Evolutionary conservation across 2,888 invertebrate genomes (phyloP).

Genomic region (Laothoe populi): DNA sequence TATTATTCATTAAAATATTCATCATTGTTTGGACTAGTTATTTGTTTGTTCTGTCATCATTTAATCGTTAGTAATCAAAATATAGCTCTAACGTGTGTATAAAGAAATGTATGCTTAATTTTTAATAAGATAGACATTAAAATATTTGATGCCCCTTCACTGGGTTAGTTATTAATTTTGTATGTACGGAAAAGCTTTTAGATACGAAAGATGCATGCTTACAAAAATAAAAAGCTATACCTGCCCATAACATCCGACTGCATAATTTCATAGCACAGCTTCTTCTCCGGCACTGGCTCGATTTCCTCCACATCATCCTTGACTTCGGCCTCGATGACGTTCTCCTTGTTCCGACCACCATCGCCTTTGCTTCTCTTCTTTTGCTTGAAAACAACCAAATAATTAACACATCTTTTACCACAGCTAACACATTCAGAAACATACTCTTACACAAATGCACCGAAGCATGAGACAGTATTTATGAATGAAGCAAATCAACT

Average conservation of each 20-base stretch:
- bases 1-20: too few species aligned
- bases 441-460: slow-evolving; percentile 62
- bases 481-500: slow-evolving; percentile 37
- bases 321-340: slow-evolving; percentile 57
- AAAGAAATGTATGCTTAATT: too few species aligned
- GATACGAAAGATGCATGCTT: too few species aligned
- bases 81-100: too few species aligned
- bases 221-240: slow-evolving; percentile 52
- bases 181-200: neutral
- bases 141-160: too few species aligned
- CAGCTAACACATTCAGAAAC: neutral
- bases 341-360: slow-evolving; percentile 70
- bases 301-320: slow-evolving; percentile 47
- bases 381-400: slow-evolving; percentile 52
- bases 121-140: too few species aligned
- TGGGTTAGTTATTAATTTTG: too few species aligned
- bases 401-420: slow-evolving; percentile 11
- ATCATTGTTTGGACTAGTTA: too few species aligned
- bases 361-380: slow-evolving; percentile 68
- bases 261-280: slow-evolving; percentile 82
- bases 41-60: too few species aligned
- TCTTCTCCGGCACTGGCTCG: slow-evolving; percentile 78
- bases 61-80: too few species aligned
- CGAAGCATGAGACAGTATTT: slow-evolving; percentile 51
- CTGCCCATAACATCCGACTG: slow-evolving; percentile 86